Evolutionary conservation across 2,888 invertebrate species (phyloP).

Genomic region (Argynnis bischoffii): DNA sequence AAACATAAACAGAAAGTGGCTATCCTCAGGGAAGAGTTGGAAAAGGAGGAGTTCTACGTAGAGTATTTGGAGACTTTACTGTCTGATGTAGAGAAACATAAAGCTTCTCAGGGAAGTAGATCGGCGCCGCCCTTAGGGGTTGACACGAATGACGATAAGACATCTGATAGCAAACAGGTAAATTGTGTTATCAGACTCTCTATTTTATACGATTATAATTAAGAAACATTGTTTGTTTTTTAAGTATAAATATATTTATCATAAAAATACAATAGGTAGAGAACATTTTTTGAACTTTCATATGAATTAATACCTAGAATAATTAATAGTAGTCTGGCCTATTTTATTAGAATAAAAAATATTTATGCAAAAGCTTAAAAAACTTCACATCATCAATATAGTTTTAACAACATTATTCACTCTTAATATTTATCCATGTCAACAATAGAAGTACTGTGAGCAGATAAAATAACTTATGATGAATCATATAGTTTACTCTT

Average conservation of each 20-base stretch:
- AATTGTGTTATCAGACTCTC: conserved; percentile 41
- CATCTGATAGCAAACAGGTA: conserved; percentile 76
- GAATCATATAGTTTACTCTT: conserved; percentile 16
- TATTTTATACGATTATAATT: conserved; percentile 23
- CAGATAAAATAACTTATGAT: conserved; percentile 14
- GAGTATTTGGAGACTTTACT: conserved; percentile 93
- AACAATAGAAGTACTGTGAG: conserved; percentile 1
- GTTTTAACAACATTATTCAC: not conserved
- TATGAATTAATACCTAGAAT: too few species aligned
- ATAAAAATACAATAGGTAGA: too few species aligned
- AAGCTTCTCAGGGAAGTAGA: conserved; percentile 76
- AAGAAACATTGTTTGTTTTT: too few species aligned
- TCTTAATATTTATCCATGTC: not conserved
- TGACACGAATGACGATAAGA: conserved; percentile 76
- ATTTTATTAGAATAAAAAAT: too few species aligned
- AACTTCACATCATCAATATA: not conserved
- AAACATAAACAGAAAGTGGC: conserved; percentile 94
- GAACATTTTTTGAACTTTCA: too few species aligned
- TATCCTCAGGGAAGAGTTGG: conserved; percentile 91
- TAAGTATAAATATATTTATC: too few species aligned
- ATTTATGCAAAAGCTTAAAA: not conserved
- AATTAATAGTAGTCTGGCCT: too few species aligned
- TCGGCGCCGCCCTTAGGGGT: conserved; percentile 76
- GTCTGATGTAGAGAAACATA: conserved; percentile 92
- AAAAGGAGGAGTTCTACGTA: conserved; percentile 95